These are phyloP conservation scores for Pycnonotus jocosus DNA, from an alignment of 2,113 vertebrate genomes.

Conservation along the genomic window DNA sequence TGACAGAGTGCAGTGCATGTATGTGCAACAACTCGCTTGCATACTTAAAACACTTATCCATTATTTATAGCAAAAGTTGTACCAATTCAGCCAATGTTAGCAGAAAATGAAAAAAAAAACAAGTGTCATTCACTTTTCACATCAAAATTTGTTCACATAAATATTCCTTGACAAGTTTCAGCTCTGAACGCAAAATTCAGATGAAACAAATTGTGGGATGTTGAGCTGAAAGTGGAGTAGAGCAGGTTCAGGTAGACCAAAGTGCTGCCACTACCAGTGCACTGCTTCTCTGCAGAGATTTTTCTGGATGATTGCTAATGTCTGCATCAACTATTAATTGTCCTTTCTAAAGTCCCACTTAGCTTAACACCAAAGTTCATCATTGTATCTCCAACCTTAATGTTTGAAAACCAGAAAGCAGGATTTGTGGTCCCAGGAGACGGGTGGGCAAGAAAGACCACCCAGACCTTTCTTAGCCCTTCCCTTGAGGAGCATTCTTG, in stretches of 20 bases:
- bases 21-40: neutral
- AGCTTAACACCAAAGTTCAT: neutral
- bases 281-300: neutral
- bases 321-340: neutral
- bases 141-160: constrained; percentile 9
- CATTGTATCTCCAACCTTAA: neutral
- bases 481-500: neutral
- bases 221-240: neutral
- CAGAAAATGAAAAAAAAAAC: constrained; percentile 1
- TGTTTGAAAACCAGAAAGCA: neutral
- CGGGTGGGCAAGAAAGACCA: neutral
- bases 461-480: neutral
- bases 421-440: neutral
- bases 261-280: neutral
- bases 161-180: neutral
- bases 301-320: neutral
- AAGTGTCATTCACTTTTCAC: neutral
- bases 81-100: neutral
- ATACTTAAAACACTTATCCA: neutral
- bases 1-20: neutral
- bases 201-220: neutral
- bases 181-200: neutral
- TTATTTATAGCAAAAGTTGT: constrained; percentile 24
- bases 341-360: neutral
- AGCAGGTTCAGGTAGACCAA: neutral